Evolutionary conservation across 2,888 invertebrate species (phyloP).

Genomic region (Andrena bucephala): DNA sequence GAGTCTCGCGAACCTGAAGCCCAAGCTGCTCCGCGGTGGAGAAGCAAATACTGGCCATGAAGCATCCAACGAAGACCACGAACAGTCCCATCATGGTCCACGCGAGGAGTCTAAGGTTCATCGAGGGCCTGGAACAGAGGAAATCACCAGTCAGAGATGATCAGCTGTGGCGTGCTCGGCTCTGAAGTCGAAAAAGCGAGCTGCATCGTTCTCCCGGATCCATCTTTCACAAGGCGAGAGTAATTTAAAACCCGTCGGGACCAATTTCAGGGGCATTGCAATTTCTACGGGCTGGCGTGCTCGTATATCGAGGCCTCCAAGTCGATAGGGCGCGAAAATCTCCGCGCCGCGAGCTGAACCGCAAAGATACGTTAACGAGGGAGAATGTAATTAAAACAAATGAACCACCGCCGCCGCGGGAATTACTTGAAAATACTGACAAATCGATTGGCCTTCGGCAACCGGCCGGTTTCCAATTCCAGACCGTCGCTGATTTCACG

Average conservation of each 20-base stretch:
- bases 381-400: conserved; percentile 69
- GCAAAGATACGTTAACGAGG: conserved; percentile 70
- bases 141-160: neutral
- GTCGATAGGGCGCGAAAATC: conserved; percentile 52
- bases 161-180: neutral
- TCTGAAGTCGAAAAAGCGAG: neutral
- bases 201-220: neutral
- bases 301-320: conserved; percentile 16
- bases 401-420: conserved; percentile 50
- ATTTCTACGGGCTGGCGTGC: conserved; percentile 20
- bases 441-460: conserved; percentile 66
- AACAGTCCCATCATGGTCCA: conserved; percentile 51
- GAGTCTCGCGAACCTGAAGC: conserved; percentile 27
- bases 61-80: conserved; percentile 42
- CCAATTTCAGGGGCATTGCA: conserved; percentile 44
- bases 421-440: conserved; percentile 71
- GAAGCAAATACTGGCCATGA: conserved; percentile 51
- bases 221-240: conserved; percentile 15
- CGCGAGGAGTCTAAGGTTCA: conserved; percentile 59
- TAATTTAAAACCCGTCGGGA: conserved; percentile 22
- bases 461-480: conserved; percentile 41
- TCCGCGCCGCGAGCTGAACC: conserved; percentile 32
- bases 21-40: conserved; percentile 44
- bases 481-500: neutral
- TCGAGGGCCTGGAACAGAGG: conserved; percentile 47